Evolutionary conservation across 2,888 invertebrate species (phyloP), one percentile per base, ranked within the genome.

Genomic region (Aphelenchoides bicaudatus): DNA sequence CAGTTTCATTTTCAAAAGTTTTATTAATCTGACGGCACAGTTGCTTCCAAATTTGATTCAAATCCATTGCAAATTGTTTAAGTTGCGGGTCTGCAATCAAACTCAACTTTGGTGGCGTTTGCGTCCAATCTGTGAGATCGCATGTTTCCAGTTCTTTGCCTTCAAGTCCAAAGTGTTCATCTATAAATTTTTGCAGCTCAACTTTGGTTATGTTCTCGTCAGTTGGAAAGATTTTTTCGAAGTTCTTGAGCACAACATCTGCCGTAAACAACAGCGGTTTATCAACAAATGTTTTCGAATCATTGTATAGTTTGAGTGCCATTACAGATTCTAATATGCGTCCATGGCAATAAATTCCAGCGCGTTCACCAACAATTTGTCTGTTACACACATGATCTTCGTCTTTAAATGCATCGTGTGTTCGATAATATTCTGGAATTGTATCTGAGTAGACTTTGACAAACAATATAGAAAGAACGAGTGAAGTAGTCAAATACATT

Each of bases 41-140:
- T 23, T 77, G 70, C 64, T 79, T 80, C 83, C 83, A 83, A 43
- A 80, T 80, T 0, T 67, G 69, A 67, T 83, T 80, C 34, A 83
- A 63, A 6, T 86, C 84, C 0, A 82, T 80, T 0, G 86, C 90
- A 88, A 90, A 93, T 43, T 85, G 80, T 67, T 85, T 84, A 2
- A 89, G 85, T 0, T 48, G 81, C 66, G 71, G 68, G 78, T 91
- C 90, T 31, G 82, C 82, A 55, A 92, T 87, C 2, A 82, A 82
- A 39, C 85, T 81, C 3, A 91, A 81, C 75, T 88, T 88, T 34
- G 82, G 82, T 13, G 91, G 91, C 68, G 86, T 83, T 37, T 52
- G 71, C 2, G 28, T 49, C 77, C 77, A 77, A 38, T 77, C 77
- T 8, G 65, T 46, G 1, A 76, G 61, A 0, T 68, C 60, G 54